Base-by-base conservation (phyloP, 2,888 invertebrate species). In the Ormia ochracea region DNA sequence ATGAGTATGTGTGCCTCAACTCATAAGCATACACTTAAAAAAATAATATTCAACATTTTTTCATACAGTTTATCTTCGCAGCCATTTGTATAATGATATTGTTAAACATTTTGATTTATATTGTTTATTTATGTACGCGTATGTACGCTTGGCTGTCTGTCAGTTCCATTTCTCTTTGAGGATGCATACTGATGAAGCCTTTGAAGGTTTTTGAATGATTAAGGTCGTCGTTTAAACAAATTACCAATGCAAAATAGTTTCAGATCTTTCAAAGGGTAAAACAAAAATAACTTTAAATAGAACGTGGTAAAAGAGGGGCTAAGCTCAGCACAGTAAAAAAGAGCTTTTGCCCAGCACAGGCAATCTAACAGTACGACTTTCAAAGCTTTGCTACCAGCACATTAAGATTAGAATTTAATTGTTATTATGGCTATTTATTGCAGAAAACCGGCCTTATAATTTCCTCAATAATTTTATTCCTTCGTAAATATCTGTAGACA, bases 71-170 rank as follows among this genome's bases (percentile, higher is more conserved):
- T 41, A 31, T 50, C 31, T 4, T 17, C 31, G 17, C 45, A 70
- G 56, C 48, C 50, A 31, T 31, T 41, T 28, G 52, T 65, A 66
- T 75, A 74, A 79, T 75, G 69, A 79, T 69, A 79, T 65, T 63
- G 74, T 63, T 74, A 65, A 69, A 45, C 56, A 79, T 74, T n/a
- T n/a, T 69, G 78, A 79, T 74, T 79, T 79, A 65, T 78, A 63
- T 74, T 63, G 43, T 77, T 28, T 50, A 58, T 59, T 17, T 36
- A 21, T 28, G 10, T 45, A 21, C 21, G 17, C 21, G 21, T 17
- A 17, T 7, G 17, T 21, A 21, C 4, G 7, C 21, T 59, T 41
- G 23, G 5, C 19, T 23, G 17, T 33, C 28, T 65, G 7, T 73
- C 48, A 28, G 36, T 14, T 38, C 19, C n/a, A 17, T 3, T 19